Conservation (phyloP, 2,888 invertebrate species). For the Epirrhoe tristata region DNA sequence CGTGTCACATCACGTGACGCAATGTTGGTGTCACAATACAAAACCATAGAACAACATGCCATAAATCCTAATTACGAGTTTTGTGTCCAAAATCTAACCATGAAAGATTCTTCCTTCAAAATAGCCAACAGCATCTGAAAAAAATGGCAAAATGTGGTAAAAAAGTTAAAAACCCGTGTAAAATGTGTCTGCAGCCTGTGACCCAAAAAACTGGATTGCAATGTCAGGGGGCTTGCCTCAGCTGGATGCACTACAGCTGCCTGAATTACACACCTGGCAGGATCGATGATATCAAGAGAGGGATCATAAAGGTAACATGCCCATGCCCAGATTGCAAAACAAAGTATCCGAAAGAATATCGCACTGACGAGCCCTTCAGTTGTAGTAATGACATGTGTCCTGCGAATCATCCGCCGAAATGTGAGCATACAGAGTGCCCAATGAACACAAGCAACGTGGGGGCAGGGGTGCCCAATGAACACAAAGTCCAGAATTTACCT, state of each 20-base stretch:
- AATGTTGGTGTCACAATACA: neutral
- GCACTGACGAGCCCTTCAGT: conserved; percentile 58
- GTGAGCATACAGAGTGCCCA: conserved; percentile 53
- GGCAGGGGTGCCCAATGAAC: conserved; percentile 5
- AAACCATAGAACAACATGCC: conserved; percentile 4
- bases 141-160: conserved; percentile 60
- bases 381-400: conserved; percentile 65
- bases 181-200: conserved; percentile 68
- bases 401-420: conserved; percentile 61
- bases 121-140: conserved; percentile 29
- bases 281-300: conserved; percentile 69
- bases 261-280: conserved; percentile 73
- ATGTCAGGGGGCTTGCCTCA: conserved; percentile 70
- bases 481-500: conserved; percentile 41
- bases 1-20: neutral
- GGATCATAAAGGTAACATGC: conserved; percentile 68
- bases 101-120: conserved; percentile 18
- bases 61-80: neutral
- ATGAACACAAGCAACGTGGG: conserved; percentile 42
- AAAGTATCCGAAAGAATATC: conserved; percentile 57
- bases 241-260: conserved; percentile 73
- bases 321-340: conserved; percentile 75
- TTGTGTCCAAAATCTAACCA: conserved; percentile 17
- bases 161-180: conserved; percentile 70
- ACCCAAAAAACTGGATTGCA: conserved; percentile 64